Evolutionary conservation across 2,888 invertebrate species (phyloP).

Genomic region (Tipula vernalis): DNA sequence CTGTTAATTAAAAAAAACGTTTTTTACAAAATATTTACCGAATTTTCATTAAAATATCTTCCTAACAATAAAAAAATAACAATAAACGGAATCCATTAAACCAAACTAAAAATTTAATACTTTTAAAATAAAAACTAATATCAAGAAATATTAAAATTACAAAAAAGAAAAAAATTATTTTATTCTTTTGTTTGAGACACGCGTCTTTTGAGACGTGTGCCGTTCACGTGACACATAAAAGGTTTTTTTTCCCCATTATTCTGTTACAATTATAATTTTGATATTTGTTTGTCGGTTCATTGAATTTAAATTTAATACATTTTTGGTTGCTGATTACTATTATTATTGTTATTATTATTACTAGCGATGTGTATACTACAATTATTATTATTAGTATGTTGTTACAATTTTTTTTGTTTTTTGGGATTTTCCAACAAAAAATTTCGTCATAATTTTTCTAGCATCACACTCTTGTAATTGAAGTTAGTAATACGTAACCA

Average conservation of each 20-base stretch:
- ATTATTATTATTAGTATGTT: background rate
- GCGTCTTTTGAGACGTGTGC: background rate
- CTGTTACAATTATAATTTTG: background rate
- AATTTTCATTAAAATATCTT: background rate
- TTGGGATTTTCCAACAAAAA: background rate
- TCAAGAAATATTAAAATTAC: background rate
- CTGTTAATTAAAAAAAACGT: background rate
- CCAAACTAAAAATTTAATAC: background rate
- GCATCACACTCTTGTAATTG: background rate
- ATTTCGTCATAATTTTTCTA: background rate
- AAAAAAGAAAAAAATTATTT: background rate
- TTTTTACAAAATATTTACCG: background rate
- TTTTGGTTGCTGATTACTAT: background rate
- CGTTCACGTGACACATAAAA: background rate
- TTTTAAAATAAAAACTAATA: background rate
- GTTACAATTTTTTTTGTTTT: no score
- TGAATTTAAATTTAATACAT: background rate
- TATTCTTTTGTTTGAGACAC: background rate
- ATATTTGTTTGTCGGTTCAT: slow-evolving; percentile 4
- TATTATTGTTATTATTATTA: background rate
- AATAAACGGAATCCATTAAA: background rate
- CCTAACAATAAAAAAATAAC: background rate
- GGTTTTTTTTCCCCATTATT: background rate
- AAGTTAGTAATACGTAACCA: background rate
- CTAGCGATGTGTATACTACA: background rate